Percentiles rank a stretch among this genome's conserved stretches.
Conservation (phyloP, 2,888 invertebrate species). For the Plebejus argus region DNA sequence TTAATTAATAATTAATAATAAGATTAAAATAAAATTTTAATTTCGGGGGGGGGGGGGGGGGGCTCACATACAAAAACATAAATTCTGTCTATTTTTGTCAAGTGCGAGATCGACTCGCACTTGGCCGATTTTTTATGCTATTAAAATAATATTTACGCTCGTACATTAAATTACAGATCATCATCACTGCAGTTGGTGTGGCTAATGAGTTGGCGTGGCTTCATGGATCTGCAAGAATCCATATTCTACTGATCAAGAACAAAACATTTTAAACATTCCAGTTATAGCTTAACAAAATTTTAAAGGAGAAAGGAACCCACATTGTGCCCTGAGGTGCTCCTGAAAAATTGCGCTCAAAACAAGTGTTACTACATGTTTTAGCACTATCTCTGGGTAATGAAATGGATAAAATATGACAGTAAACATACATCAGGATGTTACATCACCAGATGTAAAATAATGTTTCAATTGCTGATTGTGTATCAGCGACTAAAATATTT, state of each 20-base stretch:
- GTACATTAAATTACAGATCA: neutral
- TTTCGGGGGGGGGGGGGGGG: too few species aligned
- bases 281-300: neutral
- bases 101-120: too few species aligned
- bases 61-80: too few species aligned
- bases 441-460: neutral
- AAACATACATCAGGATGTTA: neutral
- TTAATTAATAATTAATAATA: too few species aligned
- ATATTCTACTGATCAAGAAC: neutral
- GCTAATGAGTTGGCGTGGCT: neutral
- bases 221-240: neutral
- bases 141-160: neutral
- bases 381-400: neutral
- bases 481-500: neutral
- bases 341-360: neutral
- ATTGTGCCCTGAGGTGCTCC: neutral
- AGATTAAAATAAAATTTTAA: too few species aligned
- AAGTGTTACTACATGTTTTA: neutral
- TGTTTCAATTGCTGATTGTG: neutral
- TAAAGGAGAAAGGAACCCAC: neutral
- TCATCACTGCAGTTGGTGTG: neutral
- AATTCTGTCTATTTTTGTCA: too few species aligned
- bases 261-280: neutral
- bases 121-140: too few species aligned
- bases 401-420: neutral